Percentiles rank a stretch among this genome's conserved stretches.
Conservation (phyloP, 2,888 invertebrate genomes). For the Cantharis flavilabris region DNA sequence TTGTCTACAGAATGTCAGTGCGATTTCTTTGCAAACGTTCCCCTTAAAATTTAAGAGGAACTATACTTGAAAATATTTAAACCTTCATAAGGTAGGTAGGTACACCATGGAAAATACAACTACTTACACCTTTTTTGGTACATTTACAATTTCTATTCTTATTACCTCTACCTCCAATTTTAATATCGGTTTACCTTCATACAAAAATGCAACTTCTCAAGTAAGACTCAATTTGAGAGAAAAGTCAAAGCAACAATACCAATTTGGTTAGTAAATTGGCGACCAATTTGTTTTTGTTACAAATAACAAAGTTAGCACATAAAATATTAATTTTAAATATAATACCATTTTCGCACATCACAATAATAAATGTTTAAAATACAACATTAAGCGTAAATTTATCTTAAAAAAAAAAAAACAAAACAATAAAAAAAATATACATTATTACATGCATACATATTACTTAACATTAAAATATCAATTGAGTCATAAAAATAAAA, state of each 20-base stretch:
- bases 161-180: not conserved
- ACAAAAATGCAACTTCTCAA: not conserved
- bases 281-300: not conserved
- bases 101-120: not conserved
- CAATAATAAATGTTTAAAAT: not conserved
- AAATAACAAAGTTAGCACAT: not conserved
- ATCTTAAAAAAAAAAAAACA: not conserved
- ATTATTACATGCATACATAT: not conserved
- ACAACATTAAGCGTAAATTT: not conserved
- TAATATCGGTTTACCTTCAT: not conserved
- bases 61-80: not conserved
- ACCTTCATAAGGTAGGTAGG: not conserved
- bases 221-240: not conserved
- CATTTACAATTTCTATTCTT: not conserved
- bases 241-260: not conserved
- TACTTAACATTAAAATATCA: not conserved
- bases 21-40: constrained; percentile 34
- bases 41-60: not conserved
- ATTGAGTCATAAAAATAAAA: not conserved
- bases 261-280: not conserved
- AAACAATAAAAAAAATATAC: not conserved
- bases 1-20: constrained; percentile 51
- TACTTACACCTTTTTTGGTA: not conserved
- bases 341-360: not conserved
- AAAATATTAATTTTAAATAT: not conserved